Base-by-base conservation (phyloP, 2,888 invertebrate species). In the Agriopis aurantiaria region DNA sequence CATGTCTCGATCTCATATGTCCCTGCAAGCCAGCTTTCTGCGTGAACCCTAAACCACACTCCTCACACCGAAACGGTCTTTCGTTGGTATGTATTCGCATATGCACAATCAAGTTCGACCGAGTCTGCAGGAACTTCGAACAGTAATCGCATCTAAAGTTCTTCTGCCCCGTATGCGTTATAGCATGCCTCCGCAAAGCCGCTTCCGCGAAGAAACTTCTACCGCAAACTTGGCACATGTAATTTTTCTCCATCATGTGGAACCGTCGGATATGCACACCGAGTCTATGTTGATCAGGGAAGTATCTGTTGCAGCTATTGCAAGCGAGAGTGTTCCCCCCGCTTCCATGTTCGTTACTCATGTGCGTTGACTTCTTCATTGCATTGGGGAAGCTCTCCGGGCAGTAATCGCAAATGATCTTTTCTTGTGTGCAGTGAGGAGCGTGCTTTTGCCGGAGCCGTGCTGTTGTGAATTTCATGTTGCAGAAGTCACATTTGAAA, bases 1-100 rank as follows among this genome's bases (percentile, higher is more conserved):
- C 80, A 61, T 88, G 87, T 62, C 81, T 83, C 7, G 87, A 86
- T 9, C 88, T 89, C 82, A 93, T 88, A 69, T 94, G 94, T 40
- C 84, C 85, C 49, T 86, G 82, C 77, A 88, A 86, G 48, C 89
- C 91, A 78, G 85, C 74, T 79, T 90, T 83, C 76, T 91, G 82
- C 8, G 87, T 81, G 12, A 87, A 83, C 52, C 80, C 79, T 53
- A 80, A 81, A 0, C 65, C 75, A 63, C 84, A 84, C 8, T 68
- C 51, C 10, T 63, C 33, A 60, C 83, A 82, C 9, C 68, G 68
- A 45, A 78, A 78, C n/a, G 75, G 73, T 17, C 67, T 71, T 43
- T 73, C 75, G 45, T 75, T 69, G 2, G 62, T 69, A 60, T 84
- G 83, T 8, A 75, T 76, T 41, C 78, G 74, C 83, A 88, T 78